Evolutionary conservation across 2,113 vertebrate species (phyloP), one percentile per base, ranked within the genome.

Genomic region (Scopus umbretta): DNA sequence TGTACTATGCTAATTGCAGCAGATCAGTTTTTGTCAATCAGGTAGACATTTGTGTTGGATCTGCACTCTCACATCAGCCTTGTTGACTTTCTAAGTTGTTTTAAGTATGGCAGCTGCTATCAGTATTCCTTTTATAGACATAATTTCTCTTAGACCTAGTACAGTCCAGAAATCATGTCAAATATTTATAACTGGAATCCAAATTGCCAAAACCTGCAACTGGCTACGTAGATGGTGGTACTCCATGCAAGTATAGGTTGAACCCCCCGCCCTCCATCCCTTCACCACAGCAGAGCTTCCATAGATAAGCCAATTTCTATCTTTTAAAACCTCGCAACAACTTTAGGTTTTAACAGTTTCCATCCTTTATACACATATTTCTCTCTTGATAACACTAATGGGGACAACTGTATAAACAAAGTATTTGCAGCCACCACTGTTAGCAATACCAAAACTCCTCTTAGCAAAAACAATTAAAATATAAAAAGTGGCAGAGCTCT

Each of bases 201-300:
- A 61, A 84, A 80, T 45, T 74, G 40, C 19, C 9, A 10, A 71
- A 19, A 49, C 73, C 45, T 65, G 38, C 36, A 47, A 50, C 25
- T 1, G 4, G 26, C 23, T 50, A 9, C 18, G 15, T 23, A 50
- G 29, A 19, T 1, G 2, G 3, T 55, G 7, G 26, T 16, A 52
- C 13, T 61, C 13, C 21, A 38, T 38, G 19, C 15, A 62, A 52
- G 6, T 13, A 17, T 3, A 53, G 4, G 4, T n/a, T 80, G 62
- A 66, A 76, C 9, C 3, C 5, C 4, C 6, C 6, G 2, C 6
- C 4, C 18, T 30, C 15, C 38, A 13, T 36, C 6, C 40, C 26
- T 56, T 61, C 32, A 72, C 21, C 29, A 52, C 14, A 66, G 36
- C n/a, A 80, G 6, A 0, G 0, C 58, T 85, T 80, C 34, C 18